phyloP scores from a whole-genome alignment of 2,888 invertebrate species.

The Acanthopleura granulata region DNA sequence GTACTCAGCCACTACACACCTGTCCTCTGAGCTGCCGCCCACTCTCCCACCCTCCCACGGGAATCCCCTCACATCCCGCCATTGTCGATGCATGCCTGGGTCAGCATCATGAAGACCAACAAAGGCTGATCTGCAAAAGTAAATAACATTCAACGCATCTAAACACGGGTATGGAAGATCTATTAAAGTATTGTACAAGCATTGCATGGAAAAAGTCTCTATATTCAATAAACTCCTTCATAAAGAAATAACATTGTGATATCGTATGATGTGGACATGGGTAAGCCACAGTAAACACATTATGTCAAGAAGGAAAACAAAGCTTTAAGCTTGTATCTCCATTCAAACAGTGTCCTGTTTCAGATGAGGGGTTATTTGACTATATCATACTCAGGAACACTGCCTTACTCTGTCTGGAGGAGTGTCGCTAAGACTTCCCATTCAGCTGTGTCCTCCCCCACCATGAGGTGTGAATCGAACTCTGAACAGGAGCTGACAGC shows the following conservation, averaged over 20 bases:
- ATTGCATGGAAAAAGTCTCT: too few relatives aligned
- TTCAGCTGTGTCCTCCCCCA: neutral
- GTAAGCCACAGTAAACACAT: too few relatives aligned
- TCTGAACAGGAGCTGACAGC: neutral
- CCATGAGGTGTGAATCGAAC: neutral
- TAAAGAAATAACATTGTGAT: too few relatives aligned
- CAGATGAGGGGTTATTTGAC: too few relatives aligned
- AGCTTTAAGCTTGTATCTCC: too few relatives aligned
- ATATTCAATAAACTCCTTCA: too few relatives aligned
- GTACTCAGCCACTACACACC: neutral
- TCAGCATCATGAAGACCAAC: neutral
- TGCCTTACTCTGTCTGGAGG: neutral
- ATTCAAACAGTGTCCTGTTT: too few relatives aligned
- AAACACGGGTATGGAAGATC: too few relatives aligned
- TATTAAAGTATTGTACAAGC: too few relatives aligned
- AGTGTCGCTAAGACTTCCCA: neutral
- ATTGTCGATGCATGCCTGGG: neutral
- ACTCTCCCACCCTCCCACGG: neutral
- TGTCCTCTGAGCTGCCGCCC: neutral
- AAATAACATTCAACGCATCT: too few relatives aligned
- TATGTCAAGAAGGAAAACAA: too few relatives aligned
- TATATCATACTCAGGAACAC: neutral
- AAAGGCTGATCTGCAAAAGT: neutral
- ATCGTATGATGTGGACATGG: too few relatives aligned
- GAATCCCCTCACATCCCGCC: neutral